phyloP scores from a whole-genome alignment of 1,140 invertebrate genomes.

The Pseudomyrmex sp. region DNA sequence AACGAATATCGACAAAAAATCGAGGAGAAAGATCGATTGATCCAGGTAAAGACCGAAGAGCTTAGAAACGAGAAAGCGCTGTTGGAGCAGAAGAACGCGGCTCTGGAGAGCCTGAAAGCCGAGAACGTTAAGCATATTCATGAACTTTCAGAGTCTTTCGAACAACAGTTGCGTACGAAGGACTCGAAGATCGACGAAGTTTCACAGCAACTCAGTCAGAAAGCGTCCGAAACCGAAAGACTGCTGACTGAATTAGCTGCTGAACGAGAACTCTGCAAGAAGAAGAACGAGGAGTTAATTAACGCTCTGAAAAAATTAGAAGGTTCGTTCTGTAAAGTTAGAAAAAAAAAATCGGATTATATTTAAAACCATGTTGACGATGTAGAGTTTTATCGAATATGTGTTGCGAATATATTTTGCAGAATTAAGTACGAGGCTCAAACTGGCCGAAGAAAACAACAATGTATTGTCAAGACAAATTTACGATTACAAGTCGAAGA shows the following conservation, averaged over 20 bases:
- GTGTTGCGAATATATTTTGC: constrained; percentile 41
- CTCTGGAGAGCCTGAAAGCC: constrained; percentile 73
- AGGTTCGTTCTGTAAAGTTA: constrained; percentile 64
- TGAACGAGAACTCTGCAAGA: constrained; percentile 66
- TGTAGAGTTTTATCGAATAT: background rate
- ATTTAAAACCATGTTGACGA: background rate
- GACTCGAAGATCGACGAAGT: constrained; percentile 82
- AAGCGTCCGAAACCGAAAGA: constrained; percentile 85
- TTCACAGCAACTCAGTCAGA: constrained; percentile 78
- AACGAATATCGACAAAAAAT: constrained; percentile 75
- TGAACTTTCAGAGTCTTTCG: constrained; percentile 80
- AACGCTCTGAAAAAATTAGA: constrained; percentile 71
- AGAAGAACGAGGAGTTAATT: constrained; percentile 75
- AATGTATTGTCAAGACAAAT: constrained; percentile 68
- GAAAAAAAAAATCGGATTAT: background rate
- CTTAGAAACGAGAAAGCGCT: constrained; percentile 77
- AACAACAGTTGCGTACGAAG: constrained; percentile 84
- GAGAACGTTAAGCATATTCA: constrained; percentile 85
- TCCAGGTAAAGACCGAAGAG: constrained; percentile 75
- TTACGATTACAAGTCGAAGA: constrained; percentile 55
- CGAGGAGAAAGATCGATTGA: constrained; percentile 76
- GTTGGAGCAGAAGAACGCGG: constrained; percentile 65
- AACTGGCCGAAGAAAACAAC: constrained; percentile 68
- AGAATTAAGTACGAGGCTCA: constrained; percentile 72
- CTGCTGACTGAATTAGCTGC: constrained; percentile 80